Evolutionary conservation across 1,140 invertebrate species (phyloP), one percentile per base, ranked within the genome.

Genomic region (Drosophila sturtevanti): DNA sequence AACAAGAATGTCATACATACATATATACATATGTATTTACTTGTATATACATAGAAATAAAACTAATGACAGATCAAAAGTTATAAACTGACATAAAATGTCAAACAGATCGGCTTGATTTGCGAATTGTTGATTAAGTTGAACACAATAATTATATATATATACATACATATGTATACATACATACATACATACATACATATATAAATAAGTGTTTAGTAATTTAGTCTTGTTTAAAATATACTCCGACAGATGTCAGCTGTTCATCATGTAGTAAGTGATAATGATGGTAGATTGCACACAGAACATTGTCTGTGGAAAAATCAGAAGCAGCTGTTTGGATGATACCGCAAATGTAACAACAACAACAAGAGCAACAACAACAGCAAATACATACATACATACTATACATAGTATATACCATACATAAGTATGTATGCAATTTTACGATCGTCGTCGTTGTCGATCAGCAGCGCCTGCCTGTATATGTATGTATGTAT

Each of bases 171-270:
- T 16, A 2, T 44, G 16, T 16, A 14, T 10, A 4, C 24, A 24
- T 24, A 24, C 24, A 24, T 2, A 4, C 4, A 24, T 24, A 24
- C 24, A 24, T 24, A n/a, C n/a, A n/a, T n/a, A n/a, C n/a, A n/a
- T n/a, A n/a, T n/a, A n/a, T n/a, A n/a, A n/a, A 41, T 14, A 44
- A 44, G 1, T 61, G 66, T 77, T 77, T 70, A 77, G 75, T 74
- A 74, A 73, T 70, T 75, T 69, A 59, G 71, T 72, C 82, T 72
- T 87, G 82, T 87, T 79, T 61, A 77, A 78, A 48, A 86, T 81
- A 76, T 68, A 60, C 62, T 65, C 66, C 82, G 82, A 82, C 82
- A 87, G 80, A 82, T 82, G 81, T 81, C 82, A 86, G 84, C 82
- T 86, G 82, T 79, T 82, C 68, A 60, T 55, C 68, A 61, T 76